Percentiles rank a stretch among this genome's conserved stretches.
phyloP scores from a whole-genome alignment of 2,888 invertebrate species.

The Trichopoda pennipes region DNA sequence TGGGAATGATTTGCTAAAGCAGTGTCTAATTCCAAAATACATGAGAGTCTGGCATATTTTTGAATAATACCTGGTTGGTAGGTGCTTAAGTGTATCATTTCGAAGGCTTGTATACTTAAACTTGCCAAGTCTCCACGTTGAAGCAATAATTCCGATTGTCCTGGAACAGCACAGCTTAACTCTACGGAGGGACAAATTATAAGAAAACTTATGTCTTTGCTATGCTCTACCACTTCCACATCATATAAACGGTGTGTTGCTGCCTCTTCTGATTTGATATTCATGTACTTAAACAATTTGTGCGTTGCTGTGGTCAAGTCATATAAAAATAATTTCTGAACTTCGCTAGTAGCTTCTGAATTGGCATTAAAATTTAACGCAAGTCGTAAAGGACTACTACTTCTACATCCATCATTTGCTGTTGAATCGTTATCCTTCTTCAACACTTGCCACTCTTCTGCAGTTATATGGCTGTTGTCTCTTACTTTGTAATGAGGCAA shows the following conservation, averaged over 20 bases:
- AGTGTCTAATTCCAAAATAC: conserved; percentile 95
- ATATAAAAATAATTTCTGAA: conserved; percentile 90
- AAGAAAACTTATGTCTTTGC: conserved; percentile 93
- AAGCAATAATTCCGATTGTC: conserved; percentile 91
- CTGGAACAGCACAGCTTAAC: conserved; percentile 94
- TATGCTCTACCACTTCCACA: conserved; percentile 95
- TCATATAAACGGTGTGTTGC: conserved; percentile 92
- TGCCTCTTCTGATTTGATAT: conserved; percentile 87
- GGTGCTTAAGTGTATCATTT: conserved; percentile 96
- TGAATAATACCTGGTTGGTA: conserved; percentile 95
- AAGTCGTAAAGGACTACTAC: conserved; percentile 71
- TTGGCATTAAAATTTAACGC: conserved; percentile 78
- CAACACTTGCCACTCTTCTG: conserved; percentile 97
- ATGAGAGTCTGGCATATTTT: conserved; percentile 95
- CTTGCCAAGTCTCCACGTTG: conserved; percentile 93
- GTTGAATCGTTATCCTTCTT: conserved; percentile 82
- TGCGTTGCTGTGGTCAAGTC: conserved; percentile 88
- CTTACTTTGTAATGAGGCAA: conserved; percentile 96
- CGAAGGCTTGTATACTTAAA: conserved; percentile 95
- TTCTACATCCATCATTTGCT: conserved; percentile 44
- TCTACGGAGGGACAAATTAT: conserved; percentile 96
- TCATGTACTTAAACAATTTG: conserved; percentile 90
- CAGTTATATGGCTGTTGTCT: conserved; percentile 97
- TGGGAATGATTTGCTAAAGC: conserved; percentile 95
- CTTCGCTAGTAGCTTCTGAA: conserved; percentile 85